A percentile compares a stretch with the other conserved stretches of the same genome.
phyloP scores from a whole-genome alignment of 2,113 vertebrate genomes.

The Pygoscelis adeliae region DNA sequence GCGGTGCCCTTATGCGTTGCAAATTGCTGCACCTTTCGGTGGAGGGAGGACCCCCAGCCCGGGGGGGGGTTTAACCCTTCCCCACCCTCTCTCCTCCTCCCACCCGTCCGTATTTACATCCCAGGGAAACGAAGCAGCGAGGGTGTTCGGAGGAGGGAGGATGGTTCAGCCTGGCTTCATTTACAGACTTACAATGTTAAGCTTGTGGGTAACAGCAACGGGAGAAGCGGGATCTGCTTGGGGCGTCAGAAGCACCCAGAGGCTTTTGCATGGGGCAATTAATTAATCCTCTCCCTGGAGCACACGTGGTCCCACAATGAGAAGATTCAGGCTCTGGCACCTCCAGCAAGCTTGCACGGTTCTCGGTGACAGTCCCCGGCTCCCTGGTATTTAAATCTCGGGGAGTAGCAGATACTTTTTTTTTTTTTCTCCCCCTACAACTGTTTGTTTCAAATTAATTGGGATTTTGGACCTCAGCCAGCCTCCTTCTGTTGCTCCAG shows the following conservation, averaged over 20 bases:
- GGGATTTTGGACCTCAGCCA: not conserved
- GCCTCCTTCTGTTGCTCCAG: not conserved
- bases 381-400: not conserved
- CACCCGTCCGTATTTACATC: rapidly evolving
- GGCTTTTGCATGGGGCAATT: not conserved
- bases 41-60: no score
- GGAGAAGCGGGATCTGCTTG: not conserved
- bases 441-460: not conserved
- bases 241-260: not conserved
- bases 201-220: not conserved
- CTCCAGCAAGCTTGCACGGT: not conserved
- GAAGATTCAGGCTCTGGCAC: not conserved
- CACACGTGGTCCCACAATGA: not conserved
- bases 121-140: not conserved
- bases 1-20: not conserved
- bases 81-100: not conserved
- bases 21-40: not conserved
- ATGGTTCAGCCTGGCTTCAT: not conserved
- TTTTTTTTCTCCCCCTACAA: not conserved
- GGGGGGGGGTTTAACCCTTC: not conserved
- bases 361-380: not conserved
- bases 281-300: not conserved
- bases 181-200: rapidly evolving
- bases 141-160: not conserved
- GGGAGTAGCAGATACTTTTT: not conserved